Base-by-base conservation (phyloP, 2,113 vertebrate species). In the Lanius ludovicianus region DNA sequence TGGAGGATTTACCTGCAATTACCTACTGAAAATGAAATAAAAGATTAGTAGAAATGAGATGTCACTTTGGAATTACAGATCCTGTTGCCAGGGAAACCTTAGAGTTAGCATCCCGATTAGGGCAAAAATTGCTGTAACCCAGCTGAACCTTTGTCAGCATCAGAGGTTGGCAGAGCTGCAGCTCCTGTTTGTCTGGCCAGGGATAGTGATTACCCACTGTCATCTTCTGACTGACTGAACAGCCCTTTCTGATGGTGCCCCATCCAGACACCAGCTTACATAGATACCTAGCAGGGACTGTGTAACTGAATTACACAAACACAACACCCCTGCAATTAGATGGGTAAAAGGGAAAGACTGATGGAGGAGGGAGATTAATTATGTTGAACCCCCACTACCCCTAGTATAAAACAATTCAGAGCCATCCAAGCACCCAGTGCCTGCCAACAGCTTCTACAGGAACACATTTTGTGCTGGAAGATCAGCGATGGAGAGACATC, bases 1-100 rank as follows among this genome's bases (percentile, higher is more conserved):
- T 87, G 94, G 63, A 92, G 77, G 65, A 89, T 94, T 96, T 96
- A 96, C 95, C 96, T 97, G 96, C 88, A 88, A 86, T 93, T 95
- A 96, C 79, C 84, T 22, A 49, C 87, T 55, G 84, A 96, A 96
- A 97, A 96, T 68, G 70, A 96, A 97, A 97, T 96, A 96, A 96
- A 97, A 97, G 96, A 96, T 96, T 94, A 97, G 90, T 76, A 64
- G 57, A 92, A 97, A 87, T 94, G 87, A 97, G 65, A 94, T 84
- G 82, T 92, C 90, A 94, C 82, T 94, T 87, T 27, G 50, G 95
- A 94, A 93, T 95, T 78, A 63, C 1, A 0, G 82, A 64, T 96
- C 28, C 83, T 92, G 98, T 98, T 98, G 96, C 97, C 95, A 98
- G 82, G 97, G 97, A 96, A 98, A 98, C 97, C 74, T 95, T 76